A percentile compares a stretch with the other conserved stretches of the same genome.
Evolutionary conservation across 2,888 invertebrate genomes (phyloP).

Genomic region (Clistopyga incitator): DNA sequence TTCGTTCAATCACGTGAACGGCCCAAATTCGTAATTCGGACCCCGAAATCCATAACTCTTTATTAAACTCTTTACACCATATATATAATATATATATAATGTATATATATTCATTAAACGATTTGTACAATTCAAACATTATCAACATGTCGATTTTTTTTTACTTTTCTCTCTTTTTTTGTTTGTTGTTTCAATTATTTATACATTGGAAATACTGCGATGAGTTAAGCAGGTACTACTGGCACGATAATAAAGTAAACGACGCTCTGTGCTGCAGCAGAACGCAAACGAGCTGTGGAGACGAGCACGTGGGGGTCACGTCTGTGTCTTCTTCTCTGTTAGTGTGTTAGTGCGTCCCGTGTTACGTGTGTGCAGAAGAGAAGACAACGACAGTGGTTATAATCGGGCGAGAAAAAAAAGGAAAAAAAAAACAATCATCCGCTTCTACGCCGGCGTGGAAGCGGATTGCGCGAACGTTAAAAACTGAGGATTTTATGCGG

Average conservation of each 20-base stretch:
- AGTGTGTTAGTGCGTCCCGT: background rate
- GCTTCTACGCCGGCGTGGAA: constrained; percentile 62
- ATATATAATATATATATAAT: constrained; percentile 58
- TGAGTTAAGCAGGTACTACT: constrained; percentile 77
- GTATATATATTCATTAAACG: constrained; percentile 68
- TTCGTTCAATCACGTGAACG: constrained; percentile 30
- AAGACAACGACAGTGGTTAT: constrained; percentile 16
- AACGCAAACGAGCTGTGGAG: constrained; percentile 39
- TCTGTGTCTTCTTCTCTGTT: constrained; percentile 13
- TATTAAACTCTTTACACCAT: constrained; percentile 76
- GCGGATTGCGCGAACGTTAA: constrained; percentile 36
- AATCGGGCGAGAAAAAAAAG: background rate
- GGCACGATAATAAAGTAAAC: constrained; percentile 72
- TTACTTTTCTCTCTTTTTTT: constrained; percentile 30
- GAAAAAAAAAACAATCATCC: constrained; percentile 12
- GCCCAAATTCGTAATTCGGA: constrained; percentile 36
- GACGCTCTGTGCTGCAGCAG: constrained; percentile 43
- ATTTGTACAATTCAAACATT: constrained; percentile 75
- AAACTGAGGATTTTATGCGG: constrained; percentile 15
- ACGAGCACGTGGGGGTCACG: constrained; percentile 4
- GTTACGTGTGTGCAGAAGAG: constrained; percentile 19
- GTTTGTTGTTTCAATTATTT: constrained; percentile 58
- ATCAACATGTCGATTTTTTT: constrained; percentile 70
- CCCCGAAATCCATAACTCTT: constrained; percentile 68
- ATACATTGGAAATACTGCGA: constrained; percentile 73